Conservation (phyloP, 2,113 vertebrate species). For the Chlamydotis undulata region DNA sequence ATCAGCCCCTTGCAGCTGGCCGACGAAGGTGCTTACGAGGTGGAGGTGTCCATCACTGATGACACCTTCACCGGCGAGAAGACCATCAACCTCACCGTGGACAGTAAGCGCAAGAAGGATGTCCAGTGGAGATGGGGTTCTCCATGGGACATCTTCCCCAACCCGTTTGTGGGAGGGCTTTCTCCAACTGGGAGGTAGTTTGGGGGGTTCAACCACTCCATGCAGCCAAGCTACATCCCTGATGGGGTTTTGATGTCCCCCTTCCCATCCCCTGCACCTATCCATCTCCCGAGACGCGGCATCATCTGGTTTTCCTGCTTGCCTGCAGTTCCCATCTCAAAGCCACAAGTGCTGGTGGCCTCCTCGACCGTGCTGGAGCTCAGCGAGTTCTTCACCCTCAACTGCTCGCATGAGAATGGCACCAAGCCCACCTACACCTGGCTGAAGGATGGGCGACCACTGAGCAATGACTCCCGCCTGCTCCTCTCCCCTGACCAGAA, state of each 20-base stretch:
- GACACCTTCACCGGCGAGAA: slow-evolving; percentile 92
- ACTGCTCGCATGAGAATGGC: slow-evolving; percentile 91
- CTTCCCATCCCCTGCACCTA: background rate
- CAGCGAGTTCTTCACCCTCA: slow-evolving; percentile 87
- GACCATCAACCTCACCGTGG: slow-evolving; percentile 92
- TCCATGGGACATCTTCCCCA: background rate
- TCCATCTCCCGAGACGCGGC: fast-evolving
- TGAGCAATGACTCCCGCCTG: slow-evolving; percentile 87
- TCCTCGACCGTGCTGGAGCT: slow-evolving; percentile 90
- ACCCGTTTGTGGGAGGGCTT: background rate
- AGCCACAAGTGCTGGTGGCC: slow-evolving; percentile 83
- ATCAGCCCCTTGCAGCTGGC: slow-evolving; percentile 88
- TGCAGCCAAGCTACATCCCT: background rate
- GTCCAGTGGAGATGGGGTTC: background rate
- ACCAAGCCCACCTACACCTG: slow-evolving; percentile 91
- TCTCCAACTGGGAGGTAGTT: background rate
- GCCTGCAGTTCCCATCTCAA: slow-evolving; percentile 85
- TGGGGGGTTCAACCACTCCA: background rate
- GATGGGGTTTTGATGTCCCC: background rate
- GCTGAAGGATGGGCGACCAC: slow-evolving; percentile 88
- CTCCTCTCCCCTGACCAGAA: slow-evolving; percentile 88
- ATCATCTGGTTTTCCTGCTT: background rate
- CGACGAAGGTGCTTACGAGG: slow-evolving; percentile 91
- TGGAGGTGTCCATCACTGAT: slow-evolving; percentile 96
- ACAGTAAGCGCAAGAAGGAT: slow-evolving; percentile 77